Evolutionary conservation across 1,140 invertebrate genomes (phyloP), one percentile per base, ranked within the genome.

Genomic region (Asbolus verrucosus): DNA sequence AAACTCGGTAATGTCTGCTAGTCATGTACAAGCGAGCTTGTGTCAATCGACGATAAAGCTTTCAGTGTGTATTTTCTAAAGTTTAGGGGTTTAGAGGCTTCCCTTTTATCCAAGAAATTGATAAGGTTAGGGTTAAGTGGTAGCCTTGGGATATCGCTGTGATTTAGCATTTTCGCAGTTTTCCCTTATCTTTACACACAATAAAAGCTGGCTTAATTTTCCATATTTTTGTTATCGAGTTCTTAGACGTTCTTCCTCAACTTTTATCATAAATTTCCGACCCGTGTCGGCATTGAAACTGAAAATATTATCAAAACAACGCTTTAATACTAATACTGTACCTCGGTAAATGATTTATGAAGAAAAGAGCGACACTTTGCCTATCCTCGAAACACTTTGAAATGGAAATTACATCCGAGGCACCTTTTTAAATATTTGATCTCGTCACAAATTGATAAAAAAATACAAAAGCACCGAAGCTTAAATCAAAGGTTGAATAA

Each of bases 271-370:
- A 36, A 36, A 36, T 36, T 36, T 2, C 9, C 27, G 27, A 11
- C 24, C 24, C 24, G 3, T 27, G 24, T n/a, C n/a, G 27, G 9
- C 27, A 8, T 30, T 8, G 4, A 30, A 8, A 30, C 41, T 6
- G 18, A 46, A 46, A 46, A 46, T 54, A 54, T 27, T 27, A 27
- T 54, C 21, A 54, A 11, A 54, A 54, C 46, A 54, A 24, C n/a
- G 9, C 46, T 54, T 54, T 54, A 3, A 54, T 54, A 30, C 19
- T 54, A 54, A 30, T 54, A 50, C 18, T 11, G 11, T 43, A 14
- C 11, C 43, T 21, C 9, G n/a, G n/a, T 50, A 54, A 54, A 30
- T 54, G 46, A 54, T 54, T 54, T 54, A 54, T 54, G 46, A 54
- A 27, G 19, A 21, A 46, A n/a, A 54, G 19, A n/a, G 46, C 46